These are phyloP conservation scores for Ranitomeya variabilis DNA, from an alignment of 2,113 vertebrate species.

Conservation along the genomic window DNA sequence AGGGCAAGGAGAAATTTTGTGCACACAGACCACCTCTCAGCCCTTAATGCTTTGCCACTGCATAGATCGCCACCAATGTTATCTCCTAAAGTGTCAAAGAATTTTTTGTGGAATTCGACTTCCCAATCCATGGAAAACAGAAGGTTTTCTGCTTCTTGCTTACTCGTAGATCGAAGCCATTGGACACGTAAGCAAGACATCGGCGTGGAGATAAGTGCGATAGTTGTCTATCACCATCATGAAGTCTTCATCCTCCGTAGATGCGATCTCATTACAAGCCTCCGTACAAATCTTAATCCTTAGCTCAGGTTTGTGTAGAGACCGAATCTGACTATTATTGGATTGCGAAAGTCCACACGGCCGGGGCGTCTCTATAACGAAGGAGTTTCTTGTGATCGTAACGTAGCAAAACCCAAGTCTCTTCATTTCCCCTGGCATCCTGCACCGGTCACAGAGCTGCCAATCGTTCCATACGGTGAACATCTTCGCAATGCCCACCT, in stretches of 20 bases:
- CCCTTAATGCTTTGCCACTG: too few relatives aligned
- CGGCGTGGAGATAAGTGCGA: not conserved
- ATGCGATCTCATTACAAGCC: not conserved
- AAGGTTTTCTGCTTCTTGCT: not conserved
- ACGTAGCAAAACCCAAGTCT: conserved; percentile 64
- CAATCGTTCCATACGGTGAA: conserved; percentile 66
- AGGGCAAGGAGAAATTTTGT: too few relatives aligned
- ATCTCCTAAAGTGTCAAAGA: too few relatives aligned
- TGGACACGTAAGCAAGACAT: conserved; percentile 61
- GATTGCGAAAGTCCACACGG: conserved; percentile 60
- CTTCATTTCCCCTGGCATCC: conserved; percentile 55
- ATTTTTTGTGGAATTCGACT: too few relatives aligned
- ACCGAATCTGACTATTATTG: not conserved
- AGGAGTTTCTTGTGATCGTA: not conserved
- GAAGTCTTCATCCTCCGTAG: not conserved
- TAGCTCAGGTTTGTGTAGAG: conserved; percentile 55
- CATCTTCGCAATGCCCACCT: not conserved
- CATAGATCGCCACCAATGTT: too few relatives aligned
- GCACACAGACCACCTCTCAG: too few relatives aligned
- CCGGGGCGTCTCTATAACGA: not conserved
- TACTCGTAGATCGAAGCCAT: conserved; percentile 66
- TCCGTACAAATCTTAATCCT: conserved; percentile 60
- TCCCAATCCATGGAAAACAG: too few relatives aligned
- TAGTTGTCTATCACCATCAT: conserved; percentile 15
- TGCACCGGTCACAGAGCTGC: conserved; percentile 64